Evolutionary conservation across 2,888 invertebrate genomes (phyloP), one percentile per base, ranked within the genome.

Genomic region (Osmoderma eremita): DNA sequence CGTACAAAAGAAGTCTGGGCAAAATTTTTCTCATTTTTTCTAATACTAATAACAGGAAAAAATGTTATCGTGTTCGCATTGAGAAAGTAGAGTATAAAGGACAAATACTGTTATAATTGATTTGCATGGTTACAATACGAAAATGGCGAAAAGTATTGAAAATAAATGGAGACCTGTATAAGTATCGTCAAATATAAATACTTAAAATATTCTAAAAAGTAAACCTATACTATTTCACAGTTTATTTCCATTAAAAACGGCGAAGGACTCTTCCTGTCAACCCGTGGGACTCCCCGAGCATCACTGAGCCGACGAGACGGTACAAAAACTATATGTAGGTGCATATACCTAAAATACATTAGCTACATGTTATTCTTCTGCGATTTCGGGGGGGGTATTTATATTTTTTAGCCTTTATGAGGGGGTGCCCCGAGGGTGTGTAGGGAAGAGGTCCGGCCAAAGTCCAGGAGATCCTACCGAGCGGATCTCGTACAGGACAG

Each of bases 181-280:
- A 58, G 42, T 30, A 58, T 58, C 45, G 22, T 58, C 58, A 63
- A 41, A 63, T 64, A 64, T 65, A 65, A 65, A 65, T 65, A 65
- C 65, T 54, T 65, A 65, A 58, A 65, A 38, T 65, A 65, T 42
- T 42, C 65, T 65, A 65, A 65, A 65, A 56, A 49, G 49, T 65
- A 65, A 58, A 63, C 51, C 63, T 65, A 53, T 49, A 49, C 65
- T 65, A 65, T 54, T 54, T 65, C 65, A 65, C 65, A 65, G 65
- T 65, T 65, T 54, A 45, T 53, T 39, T 56, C 41, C 12, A 10
- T 56, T 56, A 56, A 41, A 58, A 58, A 58, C 54, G 54, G 41
- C 54, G 20, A 56, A 20, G 54, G 54, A 56, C 41, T 56, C 54
- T 56, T 56, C 39, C 54, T 56, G 13, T 20, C 20, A 18, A 56